phyloP scores from a whole-genome alignment of 2,113 vertebrate genomes.

The Clarias macrocephalus region DNA sequence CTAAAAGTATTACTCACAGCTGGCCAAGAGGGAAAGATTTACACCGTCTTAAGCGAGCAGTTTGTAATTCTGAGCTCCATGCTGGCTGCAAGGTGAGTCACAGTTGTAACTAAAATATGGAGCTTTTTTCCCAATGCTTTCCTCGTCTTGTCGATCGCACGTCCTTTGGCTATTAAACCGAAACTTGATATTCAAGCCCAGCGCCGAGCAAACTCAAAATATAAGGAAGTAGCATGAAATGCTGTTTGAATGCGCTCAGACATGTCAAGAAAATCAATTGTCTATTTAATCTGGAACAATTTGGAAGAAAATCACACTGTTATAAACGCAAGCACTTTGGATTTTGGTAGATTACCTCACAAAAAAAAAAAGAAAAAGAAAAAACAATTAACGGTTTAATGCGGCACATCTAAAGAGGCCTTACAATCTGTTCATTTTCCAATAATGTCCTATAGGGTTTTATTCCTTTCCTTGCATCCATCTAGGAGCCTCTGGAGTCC shows the following conservation, averaged over 20 bases:
- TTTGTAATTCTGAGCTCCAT: not conserved
- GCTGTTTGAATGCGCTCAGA: not conserved
- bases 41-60: not conserved
- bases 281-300: not conserved
- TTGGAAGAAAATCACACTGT: not conserved
- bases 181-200: not conserved
- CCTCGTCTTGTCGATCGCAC: not conserved
- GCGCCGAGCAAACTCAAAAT: not conserved
- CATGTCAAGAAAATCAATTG: not conserved
- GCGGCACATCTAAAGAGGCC: not conserved
- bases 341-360: not conserved
- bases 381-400: not conserved
- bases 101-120: not conserved
- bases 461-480: not conserved
- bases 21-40: slow-evolving; percentile 26
- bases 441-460: not conserved
- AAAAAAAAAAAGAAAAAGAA: not conserved
- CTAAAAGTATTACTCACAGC: slow-evolving; percentile 21
- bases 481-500: too few relatives aligned
- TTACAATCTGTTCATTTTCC: not conserved
- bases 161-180: too few relatives aligned
- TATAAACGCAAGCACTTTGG: not conserved
- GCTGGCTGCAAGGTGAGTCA: not conserved
- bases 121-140: not conserved
- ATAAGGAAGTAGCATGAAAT: not conserved